Conservation (phyloP, 1,140 invertebrate species). For the Bombyx mandarina region DNA sequence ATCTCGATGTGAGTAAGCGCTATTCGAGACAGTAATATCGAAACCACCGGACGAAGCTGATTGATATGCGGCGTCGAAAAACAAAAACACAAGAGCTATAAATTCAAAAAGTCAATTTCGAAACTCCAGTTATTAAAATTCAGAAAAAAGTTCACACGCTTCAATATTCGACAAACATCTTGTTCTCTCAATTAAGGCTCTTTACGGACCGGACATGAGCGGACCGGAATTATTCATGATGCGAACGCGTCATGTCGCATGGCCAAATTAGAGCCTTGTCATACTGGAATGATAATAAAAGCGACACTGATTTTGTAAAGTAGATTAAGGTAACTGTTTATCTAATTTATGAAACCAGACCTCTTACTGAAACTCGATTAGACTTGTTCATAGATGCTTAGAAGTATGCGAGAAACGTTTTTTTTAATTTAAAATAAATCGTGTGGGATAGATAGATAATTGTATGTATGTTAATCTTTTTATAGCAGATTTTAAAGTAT, state of each 20-base stretch:
- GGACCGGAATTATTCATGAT: conserved; percentile 52
- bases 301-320: conserved; percentile 4
- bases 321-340: conserved; percentile 5
- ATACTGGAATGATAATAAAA: conserved; percentile 11
- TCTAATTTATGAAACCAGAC: neutral
- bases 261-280: conserved; percentile 44
- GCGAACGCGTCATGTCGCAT: conserved; percentile 37
- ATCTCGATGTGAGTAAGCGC: neutral
- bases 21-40: neutral
- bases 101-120: conserved; percentile 18
- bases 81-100: conserved; percentile 10
- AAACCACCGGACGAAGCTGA: neutral
- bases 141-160: conserved; percentile 48
- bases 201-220: conserved; percentile 42
- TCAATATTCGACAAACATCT: conserved; percentile 39
- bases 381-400: no score
- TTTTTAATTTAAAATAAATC: no score
- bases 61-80: conserved; percentile 1
- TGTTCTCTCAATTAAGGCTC: conserved; percentile 58
- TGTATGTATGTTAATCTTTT: no score
- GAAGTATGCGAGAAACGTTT: no score
- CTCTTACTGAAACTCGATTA: neutral
- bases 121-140: conserved; percentile 31
- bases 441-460: no score
- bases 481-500: no score